phyloP scores from a whole-genome alignment of 1,140 invertebrate genomes.

The Drosophila oshimai region DNA sequence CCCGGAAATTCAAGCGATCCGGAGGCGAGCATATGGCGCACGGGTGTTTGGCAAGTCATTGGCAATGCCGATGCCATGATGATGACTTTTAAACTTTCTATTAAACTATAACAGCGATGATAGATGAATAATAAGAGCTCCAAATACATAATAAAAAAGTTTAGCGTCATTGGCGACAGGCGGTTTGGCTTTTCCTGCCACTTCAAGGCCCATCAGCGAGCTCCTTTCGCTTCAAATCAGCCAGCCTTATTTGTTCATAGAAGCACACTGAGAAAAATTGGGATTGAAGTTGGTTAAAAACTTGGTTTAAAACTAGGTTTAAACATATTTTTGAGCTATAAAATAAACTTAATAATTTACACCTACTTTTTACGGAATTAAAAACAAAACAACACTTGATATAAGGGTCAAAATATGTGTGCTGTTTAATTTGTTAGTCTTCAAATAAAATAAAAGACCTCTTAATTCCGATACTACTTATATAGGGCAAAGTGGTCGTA shows the following conservation, averaged over 20 bases:
- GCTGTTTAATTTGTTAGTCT: no score
- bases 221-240: slow-evolving; percentile 38
- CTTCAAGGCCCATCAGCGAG: slow-evolving; percentile 25
- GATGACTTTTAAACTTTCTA: slow-evolving; percentile 81
- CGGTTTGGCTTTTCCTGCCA: slow-evolving; percentile 24
- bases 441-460: no score
- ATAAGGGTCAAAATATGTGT: no score
- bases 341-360: no score
- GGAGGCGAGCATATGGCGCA: slow-evolving; percentile 44
- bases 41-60: slow-evolving; percentile 64
- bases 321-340: no score
- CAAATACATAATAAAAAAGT: slow-evolving; percentile 80
- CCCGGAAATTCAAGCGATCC: no score
- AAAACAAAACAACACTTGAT: no score
- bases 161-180: slow-evolving; percentile 67
- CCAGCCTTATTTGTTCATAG: slow-evolving; percentile 57
- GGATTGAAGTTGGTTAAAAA: no score
- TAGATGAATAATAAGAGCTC: slow-evolving; percentile 78
- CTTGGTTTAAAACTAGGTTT: no score
- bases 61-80: slow-evolving; percentile 45
- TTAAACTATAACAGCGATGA: slow-evolving; percentile 80
- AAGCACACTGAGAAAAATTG: background rate
- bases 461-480: no score
- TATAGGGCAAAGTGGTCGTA: no score
- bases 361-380: no score